A percentile compares a stretch with the other conserved stretches of the same genome.
Evolutionary conservation across 2,797 vertebrate genomes (phyloP).

Genomic region (Taeniopygia guttata): DNA sequence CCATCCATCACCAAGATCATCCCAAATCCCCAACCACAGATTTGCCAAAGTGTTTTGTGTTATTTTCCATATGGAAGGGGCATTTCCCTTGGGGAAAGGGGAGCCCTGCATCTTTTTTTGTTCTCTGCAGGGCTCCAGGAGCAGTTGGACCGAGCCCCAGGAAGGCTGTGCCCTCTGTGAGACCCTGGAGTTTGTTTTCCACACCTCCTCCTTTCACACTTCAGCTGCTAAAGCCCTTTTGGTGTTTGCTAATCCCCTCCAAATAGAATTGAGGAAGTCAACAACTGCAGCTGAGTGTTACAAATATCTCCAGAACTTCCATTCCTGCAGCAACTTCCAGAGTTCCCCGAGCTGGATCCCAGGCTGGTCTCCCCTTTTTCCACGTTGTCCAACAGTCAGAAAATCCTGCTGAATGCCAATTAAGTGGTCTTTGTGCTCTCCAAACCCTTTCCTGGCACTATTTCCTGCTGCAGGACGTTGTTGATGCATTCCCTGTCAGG

Average conservation of each 20-base stretch:
- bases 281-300: not conserved
- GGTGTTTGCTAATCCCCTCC: not conserved
- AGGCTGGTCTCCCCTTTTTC: not conserved
- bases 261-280: not conserved
- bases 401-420: rapidly evolving
- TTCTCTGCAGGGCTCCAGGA: not conserved
- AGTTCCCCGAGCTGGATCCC: not conserved
- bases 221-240: not conserved
- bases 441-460: not conserved
- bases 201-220: not conserved
- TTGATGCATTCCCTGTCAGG: not conserved
- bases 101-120: not conserved
- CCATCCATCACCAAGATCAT: not conserved
- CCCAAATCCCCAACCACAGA: not conserved
- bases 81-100: not conserved
- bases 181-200: not conserved
- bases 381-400: rapidly evolving
- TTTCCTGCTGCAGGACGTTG: not conserved
- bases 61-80: not conserved
- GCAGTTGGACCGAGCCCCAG: not conserved
- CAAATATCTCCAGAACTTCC: not conserved
- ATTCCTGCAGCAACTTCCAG: not conserved
- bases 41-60: not conserved
- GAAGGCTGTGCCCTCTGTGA: not conserved
- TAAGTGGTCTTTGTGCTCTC: not conserved